phyloP scores from a whole-genome alignment of 1,140 invertebrate genomes.

The Alviniconcha marisindica region DNA sequence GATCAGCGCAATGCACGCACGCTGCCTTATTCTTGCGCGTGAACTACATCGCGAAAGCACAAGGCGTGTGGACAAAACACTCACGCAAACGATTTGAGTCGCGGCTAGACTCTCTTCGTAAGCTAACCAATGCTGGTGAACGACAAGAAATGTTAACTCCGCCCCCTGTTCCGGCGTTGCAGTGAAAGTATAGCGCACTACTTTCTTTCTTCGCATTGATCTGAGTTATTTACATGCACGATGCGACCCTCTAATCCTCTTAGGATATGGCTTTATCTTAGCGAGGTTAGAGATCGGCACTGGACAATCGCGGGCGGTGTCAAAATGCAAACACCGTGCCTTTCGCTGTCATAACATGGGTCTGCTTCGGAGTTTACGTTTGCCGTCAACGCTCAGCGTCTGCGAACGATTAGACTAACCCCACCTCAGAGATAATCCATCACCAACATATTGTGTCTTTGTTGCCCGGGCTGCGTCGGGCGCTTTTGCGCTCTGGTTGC shows the following conservation, averaged over 20 bases:
- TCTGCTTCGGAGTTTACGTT: neutral
- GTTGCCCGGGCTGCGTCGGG: constrained; percentile 27
- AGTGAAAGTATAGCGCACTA: constrained; percentile 36
- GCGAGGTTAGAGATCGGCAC: constrained; percentile 49
- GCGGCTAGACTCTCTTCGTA: neutral
- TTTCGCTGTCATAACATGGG: constrained; percentile 19
- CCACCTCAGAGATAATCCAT: constrained; percentile 41
- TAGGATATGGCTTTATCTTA: constrained; percentile 67
- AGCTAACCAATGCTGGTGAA: constrained; percentile 1
- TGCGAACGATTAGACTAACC: constrained; percentile 30
- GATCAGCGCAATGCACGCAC: constrained; percentile 36
- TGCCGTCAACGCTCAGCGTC: neutral
- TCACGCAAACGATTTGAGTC: constrained; percentile 20
- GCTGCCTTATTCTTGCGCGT: constrained; percentile 36
- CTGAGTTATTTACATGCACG: constrained; percentile 57
- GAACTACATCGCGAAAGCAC: constrained; percentile 25
- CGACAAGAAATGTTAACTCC: constrained; percentile 21
- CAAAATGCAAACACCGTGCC: constrained; percentile 31
- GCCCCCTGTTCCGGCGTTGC: neutral
- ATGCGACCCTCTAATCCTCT: constrained; percentile 67
- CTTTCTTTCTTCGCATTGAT: constrained; percentile 41
- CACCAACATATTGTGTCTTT: constrained; percentile 47
- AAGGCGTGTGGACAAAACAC: constrained; percentile 23
- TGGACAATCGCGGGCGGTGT: constrained; percentile 35
- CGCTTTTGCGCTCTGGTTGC: constrained; percentile 28